Evolutionary conservation across 1,140 invertebrate species (phyloP), one percentile per base, ranked within the genome.

Genomic region (Diprion similis): DNA sequence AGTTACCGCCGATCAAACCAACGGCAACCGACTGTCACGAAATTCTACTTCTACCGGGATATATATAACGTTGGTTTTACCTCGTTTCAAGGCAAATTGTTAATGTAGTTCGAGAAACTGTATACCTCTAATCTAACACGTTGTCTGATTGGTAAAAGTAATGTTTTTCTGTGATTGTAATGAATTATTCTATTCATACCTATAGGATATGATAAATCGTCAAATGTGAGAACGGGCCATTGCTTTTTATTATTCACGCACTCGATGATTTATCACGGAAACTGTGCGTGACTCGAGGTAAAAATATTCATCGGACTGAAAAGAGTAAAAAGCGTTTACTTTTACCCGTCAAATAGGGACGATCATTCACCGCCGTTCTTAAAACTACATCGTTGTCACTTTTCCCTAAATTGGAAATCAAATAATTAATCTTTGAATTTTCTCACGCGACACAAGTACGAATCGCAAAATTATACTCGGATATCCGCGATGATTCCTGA

Each of bases 1-100:
- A 71, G 69, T 71, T 37, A 47, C 19, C 45, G 24, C 71, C 72
- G 79, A 80, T 77, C 76, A 77, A 72, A 51, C 70, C 15, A 71
- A 48, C n/a, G 37, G 18, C 45, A 59, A 64, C 4, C n/a, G 68
- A 74, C 78, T 80, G 18, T 65, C 59, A 3, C 18, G 59, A 1
- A 64, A 18, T 64, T 15, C 17, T 64, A 15, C 59, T 15, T 64
- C 59, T 64, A 15, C 17, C 13, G 1, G 17, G 8, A 15, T 64
- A 64, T 17, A 18, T 64, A 18, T 15, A 64, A 15, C 59, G 13
- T 64, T 37, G 24, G 59, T 64, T 64, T 64, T 64, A 18, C 59
- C 13, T 15, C 17, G 59, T 15, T 17, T 64, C 17, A 7, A 18
- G 13, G 17, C 13, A 64, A 64, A 15, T 17, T 17, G 17, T 64